Base-by-base conservation (phyloP, 2,113 vertebrate species). In the Apteryx owenii region DNA sequence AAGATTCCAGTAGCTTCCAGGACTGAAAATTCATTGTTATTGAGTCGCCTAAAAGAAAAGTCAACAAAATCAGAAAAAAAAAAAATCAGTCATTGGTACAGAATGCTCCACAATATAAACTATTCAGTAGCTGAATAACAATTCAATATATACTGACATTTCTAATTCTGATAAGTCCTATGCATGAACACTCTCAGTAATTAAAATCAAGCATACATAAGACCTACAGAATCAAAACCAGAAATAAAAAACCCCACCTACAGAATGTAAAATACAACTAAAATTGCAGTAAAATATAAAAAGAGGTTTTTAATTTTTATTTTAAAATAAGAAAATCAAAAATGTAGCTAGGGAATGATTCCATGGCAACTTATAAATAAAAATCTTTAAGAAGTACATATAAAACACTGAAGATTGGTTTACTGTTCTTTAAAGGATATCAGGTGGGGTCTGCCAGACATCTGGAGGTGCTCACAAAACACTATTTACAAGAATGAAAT, bases 1-100 rank as follows among this genome's bases (percentile, higher is more conserved):
- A 99, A 99, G 96, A 99, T 99, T 65, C 99, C 99, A 5, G 99
- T 99, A 46, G 99, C 99, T 98, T 99, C 99, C 77, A 99, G 97
- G 60, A 99, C 99, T 54, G 99, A 98, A 97, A 99, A 99, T 94
- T 99, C 99, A 50, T 99, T 99, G 98, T 99, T 99, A 98, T 99
- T 99, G 86, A 99, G 98, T 72, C 99, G 98, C 89, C 99, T 99
- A 53, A 18, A 81, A 81, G 75, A 94, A 94, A 95, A 46, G 5
- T 83, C 29, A 94, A 72, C 12, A 61, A 53, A 89, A 96, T 76
- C 31, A 93, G 65, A 88, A 42, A 48, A 91, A 87, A 70, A 76
- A 69, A 61, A 12, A 60, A 81, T 84, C 58, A 51, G 69, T 18
- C 46, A 86, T 31, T 56, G 23, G 44, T 81, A 79, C 25, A 86